These are phyloP conservation scores for Andrena flavipes DNA, from an alignment of 2,888 invertebrate genomes.

Conservation along the genomic window DNA sequence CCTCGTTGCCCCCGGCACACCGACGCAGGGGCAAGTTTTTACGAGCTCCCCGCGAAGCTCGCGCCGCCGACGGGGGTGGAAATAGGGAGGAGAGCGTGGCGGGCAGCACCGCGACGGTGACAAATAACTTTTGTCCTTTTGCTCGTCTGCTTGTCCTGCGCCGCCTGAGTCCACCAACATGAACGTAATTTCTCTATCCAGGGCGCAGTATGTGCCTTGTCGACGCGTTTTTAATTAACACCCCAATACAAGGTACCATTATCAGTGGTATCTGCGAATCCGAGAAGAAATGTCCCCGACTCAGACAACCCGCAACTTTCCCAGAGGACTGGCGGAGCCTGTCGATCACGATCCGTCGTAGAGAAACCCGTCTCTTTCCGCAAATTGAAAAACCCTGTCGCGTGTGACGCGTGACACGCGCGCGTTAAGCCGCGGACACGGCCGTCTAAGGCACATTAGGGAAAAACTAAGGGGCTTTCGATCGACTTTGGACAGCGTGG, in stretches of 20 bases:
- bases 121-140: constrained; percentile 62
- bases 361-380: neutral
- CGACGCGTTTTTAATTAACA: constrained; percentile 29
- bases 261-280: neutral
- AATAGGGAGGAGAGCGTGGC: neutral
- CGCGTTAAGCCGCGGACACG: constrained; percentile 41
- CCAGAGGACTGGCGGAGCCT: constrained; percentile 12
- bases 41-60: constrained; percentile 57
- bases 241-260: neutral
- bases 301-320: neutral
- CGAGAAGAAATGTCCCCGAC: neutral
- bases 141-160: constrained; percentile 33
- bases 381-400: constrained; percentile 75
- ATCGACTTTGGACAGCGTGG: constrained; percentile 69
- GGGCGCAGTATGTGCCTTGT: neutral
- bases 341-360: constrained; percentile 10
- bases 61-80: neutral
- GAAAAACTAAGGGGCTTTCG: constrained; percentile 68
- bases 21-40: constrained; percentile 59
- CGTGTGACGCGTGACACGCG: constrained; percentile 50
- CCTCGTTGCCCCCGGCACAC: constrained; percentile 30
- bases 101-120: constrained; percentile 28
- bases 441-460: constrained; percentile 52
- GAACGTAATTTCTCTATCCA: constrained; percentile 28
- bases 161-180: constrained; percentile 23